Conservation (phyloP, 2,888 invertebrate species). For the Aproaerema taeniolella region DNA sequence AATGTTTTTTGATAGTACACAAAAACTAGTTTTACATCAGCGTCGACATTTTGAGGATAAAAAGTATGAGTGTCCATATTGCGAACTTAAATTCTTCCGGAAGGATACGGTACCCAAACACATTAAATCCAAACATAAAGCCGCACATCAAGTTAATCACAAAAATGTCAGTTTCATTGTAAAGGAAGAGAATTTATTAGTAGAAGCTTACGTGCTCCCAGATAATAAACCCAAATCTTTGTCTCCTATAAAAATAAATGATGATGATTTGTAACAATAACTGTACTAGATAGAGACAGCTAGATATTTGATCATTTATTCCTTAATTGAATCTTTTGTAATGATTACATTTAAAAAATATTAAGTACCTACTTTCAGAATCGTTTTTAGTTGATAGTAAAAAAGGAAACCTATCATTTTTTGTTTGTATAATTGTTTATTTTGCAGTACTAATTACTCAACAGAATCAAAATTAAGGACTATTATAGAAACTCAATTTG, state of each 20-base stretch:
- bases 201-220: background rate
- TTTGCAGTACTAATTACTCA: too few species aligned
- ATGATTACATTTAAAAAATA: too few species aligned
- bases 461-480: too few species aligned
- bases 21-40: conserved; percentile 41
- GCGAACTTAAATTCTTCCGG: conserved; percentile 39
- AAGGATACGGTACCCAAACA: conserved; percentile 34
- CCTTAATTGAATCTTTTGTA: too few species aligned
- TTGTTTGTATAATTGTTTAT: too few species aligned
- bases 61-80: conserved; percentile 41
- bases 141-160: conserved; percentile 18
- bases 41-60: conserved; percentile 44
- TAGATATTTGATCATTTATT: too few species aligned
- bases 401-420: too few species aligned
- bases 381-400: too few species aligned
- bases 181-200: conserved; percentile 5
- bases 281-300: too few species aligned
- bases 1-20: conserved; percentile 37
- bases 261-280: too few species aligned
- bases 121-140: conserved; percentile 21
- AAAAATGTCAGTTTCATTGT: conserved; percentile 1
- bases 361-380: too few species aligned
- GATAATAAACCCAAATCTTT: background rate
- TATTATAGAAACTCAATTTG: too few species aligned
- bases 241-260: conserved; percentile 1